Evolutionary conservation across 2,113 vertebrate genomes (phyloP).

Genomic region (Amphiprion percula): DNA sequence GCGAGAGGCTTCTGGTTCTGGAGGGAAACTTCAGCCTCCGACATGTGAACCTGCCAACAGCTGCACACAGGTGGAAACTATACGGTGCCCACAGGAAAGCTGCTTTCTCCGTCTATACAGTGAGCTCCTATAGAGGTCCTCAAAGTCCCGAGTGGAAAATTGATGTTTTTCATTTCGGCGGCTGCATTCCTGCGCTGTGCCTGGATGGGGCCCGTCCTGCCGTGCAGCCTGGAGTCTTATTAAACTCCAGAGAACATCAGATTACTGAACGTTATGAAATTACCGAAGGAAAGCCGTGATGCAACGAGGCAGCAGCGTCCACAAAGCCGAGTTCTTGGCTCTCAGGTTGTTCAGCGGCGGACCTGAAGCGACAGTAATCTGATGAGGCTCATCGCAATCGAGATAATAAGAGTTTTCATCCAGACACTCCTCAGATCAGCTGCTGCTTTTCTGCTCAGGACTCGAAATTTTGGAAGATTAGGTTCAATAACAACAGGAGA

Average conservation of each 20-base stretch:
- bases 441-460: background rate
- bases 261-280: slow-evolving; percentile 44
- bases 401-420: slow-evolving; percentile 37
- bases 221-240: slow-evolving; percentile 6
- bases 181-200: slow-evolving; percentile 43
- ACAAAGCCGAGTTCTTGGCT: slow-evolving; percentile 44
- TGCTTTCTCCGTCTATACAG: background rate
- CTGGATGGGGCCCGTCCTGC: slow-evolving; percentile 37
- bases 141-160: slow-evolving; percentile 48
- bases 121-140: slow-evolving; percentile 28
- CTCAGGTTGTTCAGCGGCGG: background rate
- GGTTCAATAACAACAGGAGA: background rate
- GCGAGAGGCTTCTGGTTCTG: background rate
- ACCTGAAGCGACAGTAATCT: slow-evolving; percentile 36
- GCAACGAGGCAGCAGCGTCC: background rate
- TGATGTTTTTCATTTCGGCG: slow-evolving; percentile 54
- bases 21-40: slow-evolving; percentile 12
- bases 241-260: slow-evolving; percentile 45
- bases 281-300: slow-evolving; percentile 20
- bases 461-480: background rate
- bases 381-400: slow-evolving; percentile 35
- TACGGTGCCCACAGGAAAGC: slow-evolving; percentile 21
- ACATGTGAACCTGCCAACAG: slow-evolving; percentile 46
- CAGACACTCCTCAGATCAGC: background rate
- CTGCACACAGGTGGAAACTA: slow-evolving; percentile 57